Base-by-base conservation (phyloP, 2,113 vertebrate species). In the Dipodomys stephensi region DNA sequence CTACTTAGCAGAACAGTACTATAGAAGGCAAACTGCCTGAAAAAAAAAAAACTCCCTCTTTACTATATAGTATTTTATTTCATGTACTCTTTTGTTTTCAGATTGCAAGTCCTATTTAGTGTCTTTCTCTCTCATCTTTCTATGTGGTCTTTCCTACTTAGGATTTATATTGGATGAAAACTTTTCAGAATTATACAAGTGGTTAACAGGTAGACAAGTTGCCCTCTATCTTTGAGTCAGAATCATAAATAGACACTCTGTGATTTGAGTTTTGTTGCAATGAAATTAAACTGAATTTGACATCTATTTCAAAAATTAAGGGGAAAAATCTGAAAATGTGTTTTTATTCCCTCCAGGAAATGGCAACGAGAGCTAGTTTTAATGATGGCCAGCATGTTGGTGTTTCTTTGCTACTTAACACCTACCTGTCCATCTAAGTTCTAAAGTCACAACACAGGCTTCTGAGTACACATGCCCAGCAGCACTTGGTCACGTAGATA, bases 1-100 rank as follows among this genome's bases (percentile, higher is more conserved):
- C 79, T 93, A 88, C 90, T 94, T 95, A 95, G 91, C 80, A 90
- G 96, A 95, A 73, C 12, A 72, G 81, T 27, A 39, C 35, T 77
- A 22, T 35, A 77, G 96, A 90, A 90, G 46, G 44, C 67, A 85
- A 84, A 93, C 85, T 73, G 87, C 94, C 83, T 95, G 89, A 91
- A 95, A 73, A 94, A 57, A 16, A 57, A 15, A 13, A 90, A 76
- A 23, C 78, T 76, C 13, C n/a, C 6, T 53, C 30, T 22, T 87
- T 64, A 39, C 64, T 62, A 15, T 11, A 12, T 20, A 83, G 73
- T n/a, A 39, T 64, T 79, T 92, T 32, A 57, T 68, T 87, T 85
- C 35, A 76, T 15, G 23, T 15, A 64, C 28, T 81, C 27, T 13
- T 87, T 64, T 65, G 28, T 62, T 89, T 88, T 85, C 74, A 72